Evolutionary conservation across 2,797 vertebrate genomes (phyloP), one percentile per base, ranked within the genome.

Genomic region (Micrastur ruficollis): DNA sequence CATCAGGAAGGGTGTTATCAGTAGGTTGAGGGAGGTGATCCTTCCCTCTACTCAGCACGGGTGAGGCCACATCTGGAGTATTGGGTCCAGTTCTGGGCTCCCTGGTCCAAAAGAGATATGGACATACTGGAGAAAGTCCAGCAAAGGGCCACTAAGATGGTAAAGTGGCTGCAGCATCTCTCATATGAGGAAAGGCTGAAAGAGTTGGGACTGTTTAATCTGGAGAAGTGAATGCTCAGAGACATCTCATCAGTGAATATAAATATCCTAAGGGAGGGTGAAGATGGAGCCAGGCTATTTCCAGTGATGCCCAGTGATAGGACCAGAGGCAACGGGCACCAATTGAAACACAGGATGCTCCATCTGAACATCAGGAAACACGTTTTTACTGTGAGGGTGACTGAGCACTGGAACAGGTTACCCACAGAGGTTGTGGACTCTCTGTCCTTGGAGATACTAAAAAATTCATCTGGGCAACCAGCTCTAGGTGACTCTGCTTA

Each of bases 21-120:
- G 29, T 17, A 15, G 23, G 18, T 15, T 0, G 0, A 66, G 20
- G 44, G 58, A 82, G 21, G 26, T 59, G 47, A 68, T 55, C 26
- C 34, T 65, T 36, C 53, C 44, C 22, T 61, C 19, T 82, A n/a
- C 9, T 31, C 36, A 67, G 16, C 27, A 47, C 9, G 73, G 16
- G 5, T 75, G 21, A 88, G 20, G 19, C 5, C 31, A 36, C 11
- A 34, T 44, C 21, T 70, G 14, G 16, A 56, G 7, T 63, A 42
- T 7, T 50, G 17, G 2, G n/a, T 66, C 29, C 29, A 40, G 34
- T 49, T 66, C 59, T 49, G 23, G 12, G 12, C 8, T 89, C 11
- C 36, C 42, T 58, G 42, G 34, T 42, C 23, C 18, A 58, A 47
- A 61, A 66, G 11, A 74, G 8, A n/a, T 44, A 32, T 12, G 12